Evolutionary conservation across 1,140 invertebrate genomes (phyloP), one percentile per base, ranked within the genome.

Genomic region (Venturia canescens): DNA sequence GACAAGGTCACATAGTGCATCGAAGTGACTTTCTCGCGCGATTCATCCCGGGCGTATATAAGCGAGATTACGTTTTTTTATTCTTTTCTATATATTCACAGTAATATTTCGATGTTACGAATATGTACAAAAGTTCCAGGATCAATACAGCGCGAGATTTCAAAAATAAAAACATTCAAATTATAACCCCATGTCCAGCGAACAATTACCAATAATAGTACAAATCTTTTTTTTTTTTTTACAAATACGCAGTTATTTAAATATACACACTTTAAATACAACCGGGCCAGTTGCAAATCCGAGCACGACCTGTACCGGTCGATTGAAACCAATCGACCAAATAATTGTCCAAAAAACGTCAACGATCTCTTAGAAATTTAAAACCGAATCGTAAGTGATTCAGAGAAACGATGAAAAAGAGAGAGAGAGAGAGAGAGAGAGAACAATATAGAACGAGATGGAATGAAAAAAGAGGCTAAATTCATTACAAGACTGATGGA

Each of bases 191-290:
- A 85, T 85, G 84, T 86, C 79, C 57, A 26, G 84, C 71, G 84
- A 86, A 87, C 83, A 87, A 87, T 53, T 71, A 5, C 67, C 85
- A 88, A 83, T 87, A 87, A 86, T 88, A 21, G 21, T 26, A 23
- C 87, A 84, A 88, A 88, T 89, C n/a, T n/a, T n/a, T n/a, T n/a
- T n/a, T n/a, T n/a, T n/a, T n/a, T n/a, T n/a, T 89, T 87, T 86
- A 89, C 86, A 89, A 88, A 86, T 86, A 86, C 86, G 21, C 27
- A 50, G 26, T 21, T 86, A 87, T 87, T 87, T 84, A 83, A 84
- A 85, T 82, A 83, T 84, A 82, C 80, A 80, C 66, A 77, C 82
- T 70, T 79, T 82, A 63, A 63, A 63, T 63, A 23, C 57, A n/a
- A 63, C 57, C 16, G 80, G 84, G 84, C 86, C 85, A 82, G 83